phyloP scores from a whole-genome alignment of 2,888 invertebrate genomes.

The Heliothis peltigera region DNA sequence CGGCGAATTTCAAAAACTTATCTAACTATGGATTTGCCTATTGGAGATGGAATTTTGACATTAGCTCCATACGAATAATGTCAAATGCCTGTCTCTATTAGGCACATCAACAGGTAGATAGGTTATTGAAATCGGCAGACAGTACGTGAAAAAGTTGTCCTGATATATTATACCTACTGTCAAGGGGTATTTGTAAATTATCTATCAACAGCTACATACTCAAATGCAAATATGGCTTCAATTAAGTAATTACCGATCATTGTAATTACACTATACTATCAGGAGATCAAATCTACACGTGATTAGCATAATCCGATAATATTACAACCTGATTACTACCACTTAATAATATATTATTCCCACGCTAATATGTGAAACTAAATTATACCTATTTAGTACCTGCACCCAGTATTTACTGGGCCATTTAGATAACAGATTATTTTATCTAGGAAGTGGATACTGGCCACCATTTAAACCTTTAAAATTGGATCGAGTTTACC shows the following conservation, averaged over 20 bases:
- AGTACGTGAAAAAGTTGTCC: too few relatives aligned
- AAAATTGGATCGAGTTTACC: too few relatives aligned
- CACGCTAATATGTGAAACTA: slow-evolving; percentile 19
- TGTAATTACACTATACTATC: slow-evolving; percentile 36
- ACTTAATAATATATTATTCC: slow-evolving; percentile 38
- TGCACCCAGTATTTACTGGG: neutral
- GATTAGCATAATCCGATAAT: slow-evolving; percentile 43
- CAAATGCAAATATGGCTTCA: slow-evolving; percentile 15
- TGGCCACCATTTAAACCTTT: too few relatives aligned
- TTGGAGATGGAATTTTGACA: too few relatives aligned
- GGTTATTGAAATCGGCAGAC: too few relatives aligned
- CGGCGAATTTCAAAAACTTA: too few relatives aligned
- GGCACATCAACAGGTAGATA: too few relatives aligned
- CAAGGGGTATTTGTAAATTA: neutral
- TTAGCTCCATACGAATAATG: too few relatives aligned
- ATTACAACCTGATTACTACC: slow-evolving; percentile 32
- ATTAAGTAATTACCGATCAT: slow-evolving; percentile 26
- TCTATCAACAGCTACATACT: neutral
- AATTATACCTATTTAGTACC: neutral
- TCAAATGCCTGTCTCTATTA: too few relatives aligned
- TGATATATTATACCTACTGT: too few relatives aligned
- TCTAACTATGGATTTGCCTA: too few relatives aligned
- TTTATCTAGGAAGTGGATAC: too few relatives aligned
- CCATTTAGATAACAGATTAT: neutral
- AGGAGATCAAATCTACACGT: slow-evolving; percentile 23